Conservation (phyloP, 1,140 invertebrate genomes). For the Bombus balteatus region DNA sequence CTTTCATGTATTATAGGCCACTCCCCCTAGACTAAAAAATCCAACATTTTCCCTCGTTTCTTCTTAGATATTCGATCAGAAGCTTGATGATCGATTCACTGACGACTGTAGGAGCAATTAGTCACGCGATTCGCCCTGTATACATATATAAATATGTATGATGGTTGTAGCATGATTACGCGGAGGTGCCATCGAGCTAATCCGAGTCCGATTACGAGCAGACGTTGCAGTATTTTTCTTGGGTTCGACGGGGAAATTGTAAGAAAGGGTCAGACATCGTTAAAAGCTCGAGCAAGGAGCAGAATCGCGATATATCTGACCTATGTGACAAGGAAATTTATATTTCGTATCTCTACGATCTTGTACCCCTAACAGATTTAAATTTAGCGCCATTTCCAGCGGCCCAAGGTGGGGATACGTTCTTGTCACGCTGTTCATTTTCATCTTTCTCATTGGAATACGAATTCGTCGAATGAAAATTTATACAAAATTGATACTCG, state of each 20-base stretch:
- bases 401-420: not conserved
- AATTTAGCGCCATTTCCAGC: not conserved
- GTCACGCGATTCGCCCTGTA: constrained; percentile 43
- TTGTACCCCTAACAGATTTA: not conserved
- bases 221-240: constrained; percentile 12
- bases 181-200: constrained; percentile 49
- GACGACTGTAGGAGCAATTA: not conserved
- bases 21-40: not conserved
- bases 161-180: constrained; percentile 56
- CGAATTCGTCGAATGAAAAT: not conserved
- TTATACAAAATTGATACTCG: no score
- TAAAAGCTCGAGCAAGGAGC: not conserved
- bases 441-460: not conserved
- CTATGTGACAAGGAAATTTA: not conserved
- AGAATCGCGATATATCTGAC: not conserved
- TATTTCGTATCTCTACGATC: not conserved
- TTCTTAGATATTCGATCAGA: not conserved
- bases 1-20: not conserved
- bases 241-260: constrained; percentile 21
- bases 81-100: not conserved
- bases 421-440: not conserved
- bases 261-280: not conserved
- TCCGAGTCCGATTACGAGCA: constrained; percentile 39
- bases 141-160: constrained; percentile 59
- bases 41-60: not conserved